phyloP scores from a whole-genome alignment of 1,140 invertebrate species.

The Harlomillsia oculata region DNA sequence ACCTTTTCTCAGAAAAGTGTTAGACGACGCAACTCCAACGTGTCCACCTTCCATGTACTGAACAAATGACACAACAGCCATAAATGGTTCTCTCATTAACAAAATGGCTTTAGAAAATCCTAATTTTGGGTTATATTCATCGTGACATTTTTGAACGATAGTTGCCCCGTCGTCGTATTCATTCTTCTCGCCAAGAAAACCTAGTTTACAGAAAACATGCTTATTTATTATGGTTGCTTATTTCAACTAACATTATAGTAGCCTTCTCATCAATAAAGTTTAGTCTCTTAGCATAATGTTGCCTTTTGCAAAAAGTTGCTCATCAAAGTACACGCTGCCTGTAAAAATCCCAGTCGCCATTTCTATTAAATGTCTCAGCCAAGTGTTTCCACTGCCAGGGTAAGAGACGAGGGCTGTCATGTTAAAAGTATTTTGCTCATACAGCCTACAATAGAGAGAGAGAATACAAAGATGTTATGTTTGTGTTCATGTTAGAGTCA shows the following conservation, averaged over 20 bases:
- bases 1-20: constrained; percentile 19
- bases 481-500: no score
- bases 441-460: constrained; percentile 10
- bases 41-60: constrained; percentile 40
- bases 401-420: constrained; percentile 37
- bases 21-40: constrained; percentile 9
- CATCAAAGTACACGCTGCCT: constrained; percentile 38
- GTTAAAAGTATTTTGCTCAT: constrained; percentile 11
- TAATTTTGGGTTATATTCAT: constrained; percentile 19
- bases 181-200: constrained; percentile 38
- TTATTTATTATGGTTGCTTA: background rate
- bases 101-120: constrained; percentile 37
- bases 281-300: background rate
- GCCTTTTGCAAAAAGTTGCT: constrained; percentile 35
- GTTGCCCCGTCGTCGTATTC: constrained; percentile 37
- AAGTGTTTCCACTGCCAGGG: constrained; percentile 41
- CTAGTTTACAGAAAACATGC: constrained; percentile 19
- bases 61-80: constrained; percentile 39
- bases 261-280: background rate
- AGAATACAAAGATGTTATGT: no score
- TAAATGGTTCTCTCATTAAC: constrained; percentile 40
- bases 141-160: constrained; percentile 40
- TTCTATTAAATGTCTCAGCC: constrained; percentile 40
- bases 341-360: constrained; percentile 39
- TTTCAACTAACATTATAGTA: no score